A percentile compares a stretch with the other conserved stretches of the same genome.
Conservation (phyloP, 2,888 invertebrate species). For the Trichacis sp. region DNA sequence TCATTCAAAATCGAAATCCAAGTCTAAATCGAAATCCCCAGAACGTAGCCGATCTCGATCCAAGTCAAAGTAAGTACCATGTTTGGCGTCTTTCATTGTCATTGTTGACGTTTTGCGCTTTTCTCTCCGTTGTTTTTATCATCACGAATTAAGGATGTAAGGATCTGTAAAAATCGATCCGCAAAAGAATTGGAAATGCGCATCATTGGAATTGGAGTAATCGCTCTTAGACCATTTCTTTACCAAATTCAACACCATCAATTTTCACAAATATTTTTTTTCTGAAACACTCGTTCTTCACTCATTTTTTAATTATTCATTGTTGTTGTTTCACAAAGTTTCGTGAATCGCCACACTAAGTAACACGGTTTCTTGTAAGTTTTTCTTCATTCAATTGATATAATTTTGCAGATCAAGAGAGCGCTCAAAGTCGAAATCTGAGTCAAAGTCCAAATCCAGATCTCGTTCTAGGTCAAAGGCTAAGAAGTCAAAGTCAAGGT, state of each 20-base stretch:
- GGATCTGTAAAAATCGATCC: slow-evolving; percentile 5
- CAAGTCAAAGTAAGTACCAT: slow-evolving; percentile 78
- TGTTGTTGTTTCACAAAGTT: neutral
- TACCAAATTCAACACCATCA: no score
- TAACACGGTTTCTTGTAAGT: slow-evolving; percentile 38
- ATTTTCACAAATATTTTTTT: no score
- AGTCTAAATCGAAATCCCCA: slow-evolving; percentile 78
- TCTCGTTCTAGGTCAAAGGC: slow-evolving; percentile 74
- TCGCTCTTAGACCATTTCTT: no score
- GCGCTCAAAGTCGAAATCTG: slow-evolving; percentile 76
- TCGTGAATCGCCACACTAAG: neutral
- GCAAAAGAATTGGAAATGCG: no score
- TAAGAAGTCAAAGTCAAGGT: slow-evolving; percentile 72
- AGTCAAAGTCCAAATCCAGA: slow-evolving; percentile 76
- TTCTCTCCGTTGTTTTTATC: slow-evolving; percentile 34
- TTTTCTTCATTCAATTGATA: slow-evolving; percentile 47
- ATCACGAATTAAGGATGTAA: slow-evolving; percentile 10
- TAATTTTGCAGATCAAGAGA: slow-evolving; percentile 74
- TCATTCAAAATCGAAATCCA: slow-evolving; percentile 80
- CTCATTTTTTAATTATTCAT: no score
- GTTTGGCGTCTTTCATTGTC: slow-evolving; percentile 1
- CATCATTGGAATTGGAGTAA: no score
- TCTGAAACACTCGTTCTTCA: no score
- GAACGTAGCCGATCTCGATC: slow-evolving; percentile 76
- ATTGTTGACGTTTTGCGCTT: slow-evolving; percentile 34